Conservation (phyloP, 1,140 invertebrate genomes). For the Rhynchophorus ferrugineus region DNA sequence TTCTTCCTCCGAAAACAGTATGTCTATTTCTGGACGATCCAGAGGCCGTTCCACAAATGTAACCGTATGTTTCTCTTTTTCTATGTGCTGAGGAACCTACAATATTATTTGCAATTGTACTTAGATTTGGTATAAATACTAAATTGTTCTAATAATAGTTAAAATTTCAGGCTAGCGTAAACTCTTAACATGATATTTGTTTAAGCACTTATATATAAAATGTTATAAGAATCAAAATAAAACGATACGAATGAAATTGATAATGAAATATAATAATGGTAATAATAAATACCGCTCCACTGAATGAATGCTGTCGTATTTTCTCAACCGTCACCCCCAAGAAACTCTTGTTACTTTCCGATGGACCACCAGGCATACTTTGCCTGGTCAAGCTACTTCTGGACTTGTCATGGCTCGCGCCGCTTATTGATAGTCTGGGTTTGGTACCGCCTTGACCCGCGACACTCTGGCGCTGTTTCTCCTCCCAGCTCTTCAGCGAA, state of each 20-base stretch:
- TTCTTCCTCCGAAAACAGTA: conserved; percentile 64
- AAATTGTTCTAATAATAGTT: too few relatives aligned
- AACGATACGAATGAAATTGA: too few relatives aligned
- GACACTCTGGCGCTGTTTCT: conserved; percentile 72
- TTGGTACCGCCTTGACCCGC: conserved; percentile 35
- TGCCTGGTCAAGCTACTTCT: conserved; percentile 36
- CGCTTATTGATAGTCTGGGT: conserved; percentile 32
- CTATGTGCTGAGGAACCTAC: conserved; percentile 15
- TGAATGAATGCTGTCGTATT: conserved; percentile 39
- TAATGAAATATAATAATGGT: too few relatives aligned
- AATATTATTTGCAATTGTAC: conserved; percentile 5
- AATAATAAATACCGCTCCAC: conserved; percentile 36
- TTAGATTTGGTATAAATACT: too few relatives aligned
- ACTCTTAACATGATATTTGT: too few relatives aligned
- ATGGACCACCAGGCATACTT: conserved; percentile 34
- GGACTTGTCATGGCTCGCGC: conserved; percentile 32
- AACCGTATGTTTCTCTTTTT: conserved; percentile 30
- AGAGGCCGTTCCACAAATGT: conserved; percentile 33
- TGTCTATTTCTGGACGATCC: conserved; percentile 37
- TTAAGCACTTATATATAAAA: too few relatives aligned
- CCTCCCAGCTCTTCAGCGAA: conserved; percentile 85
- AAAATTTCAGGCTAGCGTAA: too few relatives aligned
- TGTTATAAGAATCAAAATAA: too few relatives aligned
- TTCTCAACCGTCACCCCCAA: conserved; percentile 38
- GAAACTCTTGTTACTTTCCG: conserved; percentile 31